Conservation (phyloP, 2,113 vertebrate genomes). For the Barbus barbus region DNA sequence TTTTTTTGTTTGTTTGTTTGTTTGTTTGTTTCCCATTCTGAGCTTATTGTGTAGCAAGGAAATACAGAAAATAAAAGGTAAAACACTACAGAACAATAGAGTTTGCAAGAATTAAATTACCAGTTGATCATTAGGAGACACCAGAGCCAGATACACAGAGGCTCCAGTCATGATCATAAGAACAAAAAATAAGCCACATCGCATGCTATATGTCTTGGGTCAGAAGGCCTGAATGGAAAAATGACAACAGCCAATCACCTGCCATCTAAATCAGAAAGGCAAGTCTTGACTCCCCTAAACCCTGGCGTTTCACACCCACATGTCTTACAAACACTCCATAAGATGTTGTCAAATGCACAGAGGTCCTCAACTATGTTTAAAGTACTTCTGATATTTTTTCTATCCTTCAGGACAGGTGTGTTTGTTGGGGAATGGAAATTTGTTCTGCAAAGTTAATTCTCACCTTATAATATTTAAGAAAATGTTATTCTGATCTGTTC, state of each 20-base stretch:
- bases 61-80: neutral
- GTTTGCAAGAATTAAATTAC: neutral
- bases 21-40: too few relatives aligned
- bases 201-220: neutral
- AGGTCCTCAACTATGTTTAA: neutral
- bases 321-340: neutral
- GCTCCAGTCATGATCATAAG: neutral
- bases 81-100: neutral
- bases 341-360: neutral
- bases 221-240: conserved; percentile 19
- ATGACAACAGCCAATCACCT: conserved; percentile 34
- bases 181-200: neutral
- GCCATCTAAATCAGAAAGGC: conserved; percentile 7
- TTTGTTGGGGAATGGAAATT: neutral
- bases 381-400: neutral
- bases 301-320: neutral
- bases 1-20: neutral
- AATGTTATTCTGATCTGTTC: neutral
- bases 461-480: neutral
- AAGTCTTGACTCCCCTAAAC: neutral
- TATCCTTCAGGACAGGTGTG: conserved; percentile 19
- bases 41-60: neutral
- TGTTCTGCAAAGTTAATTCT: neutral
- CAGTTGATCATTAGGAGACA: neutral
- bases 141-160: neutral